Evolutionary conservation across 2,888 invertebrate genomes (phyloP).

Genomic region (Brachyptera risi): DNA sequence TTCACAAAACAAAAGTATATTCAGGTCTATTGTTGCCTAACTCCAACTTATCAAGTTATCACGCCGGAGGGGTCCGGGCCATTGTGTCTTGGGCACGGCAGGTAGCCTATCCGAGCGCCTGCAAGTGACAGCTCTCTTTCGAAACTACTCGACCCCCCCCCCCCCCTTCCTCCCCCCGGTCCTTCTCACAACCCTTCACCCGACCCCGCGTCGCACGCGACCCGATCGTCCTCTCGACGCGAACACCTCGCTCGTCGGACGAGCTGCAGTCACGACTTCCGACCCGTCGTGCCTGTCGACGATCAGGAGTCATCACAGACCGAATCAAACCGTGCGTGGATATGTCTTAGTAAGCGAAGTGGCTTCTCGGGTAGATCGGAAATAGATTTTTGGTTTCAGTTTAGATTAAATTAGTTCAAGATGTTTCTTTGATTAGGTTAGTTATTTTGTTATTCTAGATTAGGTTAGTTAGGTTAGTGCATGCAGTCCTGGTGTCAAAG

Average conservation of each 20-base stretch:
- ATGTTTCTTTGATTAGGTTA: too few relatives aligned
- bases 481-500: too few relatives aligned
- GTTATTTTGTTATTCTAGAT: too few relatives aligned
- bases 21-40: slow-evolving; percentile 26
- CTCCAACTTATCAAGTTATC: slow-evolving; percentile 31
- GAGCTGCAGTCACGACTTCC: neutral
- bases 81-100: slow-evolving; percentile 22
- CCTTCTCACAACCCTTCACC: neutral
- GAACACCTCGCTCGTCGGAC: neutral
- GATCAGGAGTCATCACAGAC: too few relatives aligned
- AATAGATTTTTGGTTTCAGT: too few relatives aligned
- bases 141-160: slow-evolving; percentile 12
- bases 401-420: too few relatives aligned
- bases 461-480: too few relatives aligned
- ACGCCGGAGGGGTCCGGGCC: slow-evolving; percentile 21
- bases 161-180: slow-evolving; percentile 17
- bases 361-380: too few relatives aligned
- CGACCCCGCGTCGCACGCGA: neutral
- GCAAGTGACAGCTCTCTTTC: slow-evolving; percentile 18
- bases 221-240: neutral
- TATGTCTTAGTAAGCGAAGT: too few relatives aligned
- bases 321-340: too few relatives aligned
- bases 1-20: slow-evolving; percentile 23
- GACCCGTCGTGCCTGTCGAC: too few relatives aligned
- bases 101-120: slow-evolving; percentile 28